These are phyloP conservation scores for Proterorhinus semilunaris DNA, from an alignment of 2,113 vertebrate genomes.

Conservation along the genomic window DNA sequence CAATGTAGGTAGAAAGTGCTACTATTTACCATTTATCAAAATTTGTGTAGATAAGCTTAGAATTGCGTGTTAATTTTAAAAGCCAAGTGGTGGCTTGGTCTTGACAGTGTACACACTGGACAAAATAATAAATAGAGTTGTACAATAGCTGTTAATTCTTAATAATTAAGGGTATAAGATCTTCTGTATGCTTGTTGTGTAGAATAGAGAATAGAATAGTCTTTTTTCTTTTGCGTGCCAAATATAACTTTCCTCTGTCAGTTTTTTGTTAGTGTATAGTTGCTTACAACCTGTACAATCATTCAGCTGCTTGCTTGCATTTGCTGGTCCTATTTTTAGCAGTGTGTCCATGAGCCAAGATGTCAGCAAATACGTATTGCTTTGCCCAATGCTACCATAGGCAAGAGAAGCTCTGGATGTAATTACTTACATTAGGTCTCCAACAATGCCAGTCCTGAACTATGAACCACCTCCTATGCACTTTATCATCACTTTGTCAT, in stretches of 20 bases:
- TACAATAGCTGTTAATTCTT: too few relatives aligned
- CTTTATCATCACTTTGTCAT: too few relatives aligned
- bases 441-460: not conserved
- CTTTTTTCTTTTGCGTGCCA: not conserved
- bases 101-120: too few relatives aligned
- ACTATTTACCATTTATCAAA: too few relatives aligned
- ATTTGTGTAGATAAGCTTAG: too few relatives aligned
- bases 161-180: too few relatives aligned
- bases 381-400: constrained; percentile 1
- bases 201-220: too few relatives aligned
- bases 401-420: not conserved
- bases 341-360: constrained; percentile 4
- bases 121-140: too few relatives aligned
- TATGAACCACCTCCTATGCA: not conserved
- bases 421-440: not conserved
- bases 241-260: not conserved
- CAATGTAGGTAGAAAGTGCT: too few relatives aligned
- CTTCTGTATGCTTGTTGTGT: too few relatives aligned
- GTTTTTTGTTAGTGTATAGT: not conserved
- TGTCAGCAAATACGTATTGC: constrained; percentile 11
- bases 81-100: too few relatives aligned
- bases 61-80: too few relatives aligned
- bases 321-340: constrained; percentile 4
- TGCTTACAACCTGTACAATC: constrained; percentile 13
- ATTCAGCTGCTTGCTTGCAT: constrained; percentile 8